Conservation (phyloP, 2,113 vertebrate genomes). For the Salvelinus sp. region DNA sequence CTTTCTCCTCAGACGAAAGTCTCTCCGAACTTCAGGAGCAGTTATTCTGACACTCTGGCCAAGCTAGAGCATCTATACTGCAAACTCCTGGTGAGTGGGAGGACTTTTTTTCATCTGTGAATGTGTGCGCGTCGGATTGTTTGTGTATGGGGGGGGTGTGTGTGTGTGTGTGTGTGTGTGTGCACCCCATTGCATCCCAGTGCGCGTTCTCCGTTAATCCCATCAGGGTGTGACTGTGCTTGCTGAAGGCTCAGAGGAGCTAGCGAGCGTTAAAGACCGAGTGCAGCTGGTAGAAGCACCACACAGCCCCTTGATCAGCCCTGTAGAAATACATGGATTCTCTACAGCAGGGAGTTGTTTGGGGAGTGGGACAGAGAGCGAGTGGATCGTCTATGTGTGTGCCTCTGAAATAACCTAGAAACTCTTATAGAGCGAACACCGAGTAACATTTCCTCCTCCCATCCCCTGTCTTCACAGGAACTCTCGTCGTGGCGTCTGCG, state of each 20-base stretch:
- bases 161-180: slow-evolving; percentile 7
- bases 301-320: slow-evolving; percentile 6
- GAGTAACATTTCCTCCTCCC: not conserved
- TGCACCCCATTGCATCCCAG: slow-evolving; percentile 23
- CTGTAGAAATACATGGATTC: not conserved
- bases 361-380: not conserved
- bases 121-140: not conserved
- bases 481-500: slow-evolving; percentile 90
- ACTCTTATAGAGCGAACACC: no score
- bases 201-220: slow-evolving; percentile 41
- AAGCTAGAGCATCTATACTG: slow-evolving; percentile 95
- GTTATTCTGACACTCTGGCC: slow-evolving; percentile 88
- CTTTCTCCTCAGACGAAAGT: slow-evolving; percentile 79
- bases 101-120: not conserved
- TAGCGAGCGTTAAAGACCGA: not conserved
- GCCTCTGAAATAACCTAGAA: not conserved
- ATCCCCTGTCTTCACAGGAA: slow-evolving; percentile 78
- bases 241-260: no score
- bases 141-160: slow-evolving; percentile 5
- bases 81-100: slow-evolving; percentile 88
- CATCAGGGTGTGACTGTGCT: slow-evolving; percentile 38
- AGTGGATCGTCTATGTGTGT: slow-evolving; percentile 18
- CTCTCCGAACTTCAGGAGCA: slow-evolving; percentile 87
- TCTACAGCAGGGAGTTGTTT: not conserved
- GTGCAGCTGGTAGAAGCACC: not conserved